phyloP scores from a whole-genome alignment of 2,888 invertebrate species.

The Ectobius pallidus region DNA sequence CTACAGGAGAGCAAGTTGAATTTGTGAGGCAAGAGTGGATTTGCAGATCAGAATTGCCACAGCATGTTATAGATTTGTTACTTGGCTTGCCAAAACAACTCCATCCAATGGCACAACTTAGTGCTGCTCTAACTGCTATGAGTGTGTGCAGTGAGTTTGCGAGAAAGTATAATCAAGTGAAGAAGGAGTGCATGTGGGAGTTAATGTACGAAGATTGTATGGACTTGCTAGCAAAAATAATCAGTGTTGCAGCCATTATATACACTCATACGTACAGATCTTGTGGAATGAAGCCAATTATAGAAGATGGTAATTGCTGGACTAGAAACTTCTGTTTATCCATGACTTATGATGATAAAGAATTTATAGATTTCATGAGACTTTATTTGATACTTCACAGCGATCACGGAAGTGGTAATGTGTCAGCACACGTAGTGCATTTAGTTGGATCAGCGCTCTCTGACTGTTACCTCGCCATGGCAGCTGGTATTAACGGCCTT shows the following conservation, averaged over 20 bases:
- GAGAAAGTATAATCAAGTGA: slow-evolving; percentile 86
- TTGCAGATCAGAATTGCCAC: slow-evolving; percentile 81
- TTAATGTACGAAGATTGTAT: slow-evolving; percentile 86
- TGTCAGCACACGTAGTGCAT: slow-evolving; percentile 67
- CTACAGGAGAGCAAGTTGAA: slow-evolving; percentile 56
- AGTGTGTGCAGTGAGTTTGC: slow-evolving; percentile 54
- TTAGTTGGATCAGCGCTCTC: slow-evolving; percentile 67
- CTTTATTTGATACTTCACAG: slow-evolving; percentile 91
- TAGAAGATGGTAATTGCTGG: slow-evolving; percentile 91
- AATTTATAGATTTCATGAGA: slow-evolving; percentile 89
- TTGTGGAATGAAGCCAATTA: slow-evolving; percentile 82
- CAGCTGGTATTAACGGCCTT: slow-evolving; percentile 51
- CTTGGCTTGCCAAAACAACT: slow-evolving; percentile 89
- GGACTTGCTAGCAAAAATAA: slow-evolving; percentile 93
- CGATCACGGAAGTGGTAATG: slow-evolving; percentile 70
- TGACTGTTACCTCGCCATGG: slow-evolving; percentile 66
- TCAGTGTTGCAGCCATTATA: slow-evolving; percentile 91
- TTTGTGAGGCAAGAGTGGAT: slow-evolving; percentile 75
- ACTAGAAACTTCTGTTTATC: slow-evolving; percentile 88
- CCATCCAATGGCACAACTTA: slow-evolving; percentile 95
- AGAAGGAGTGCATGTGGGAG: slow-evolving; percentile 92
- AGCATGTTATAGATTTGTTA: slow-evolving; percentile 90
- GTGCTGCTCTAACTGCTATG: slow-evolving; percentile 49
- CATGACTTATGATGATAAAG: slow-evolving; percentile 81
- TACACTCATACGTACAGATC: slow-evolving; percentile 83